A percentile compares a stretch with the other conserved stretches of the same genome.
These are phyloP conservation scores for Muscicapa striata DNA, from an alignment of 2,797 vertebrate genomes.

Conservation along the genomic window DNA sequence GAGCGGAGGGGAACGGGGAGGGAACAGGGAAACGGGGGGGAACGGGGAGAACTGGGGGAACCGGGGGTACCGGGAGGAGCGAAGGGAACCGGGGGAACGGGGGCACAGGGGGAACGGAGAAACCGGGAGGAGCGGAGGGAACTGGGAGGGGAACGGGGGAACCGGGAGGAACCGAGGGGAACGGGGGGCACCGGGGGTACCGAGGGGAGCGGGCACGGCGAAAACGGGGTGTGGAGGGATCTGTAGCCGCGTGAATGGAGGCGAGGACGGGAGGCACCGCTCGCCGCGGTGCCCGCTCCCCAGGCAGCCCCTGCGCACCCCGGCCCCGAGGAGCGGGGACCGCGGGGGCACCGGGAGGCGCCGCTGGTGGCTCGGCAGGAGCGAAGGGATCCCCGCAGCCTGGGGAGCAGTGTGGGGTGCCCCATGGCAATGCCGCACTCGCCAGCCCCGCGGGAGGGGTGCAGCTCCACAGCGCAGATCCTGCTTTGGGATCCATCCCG, in stretches of 20 bases:
- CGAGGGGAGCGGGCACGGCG: neutral
- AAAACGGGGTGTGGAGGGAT: accelerated
- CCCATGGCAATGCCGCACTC: accelerated
- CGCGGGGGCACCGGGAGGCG: neutral
- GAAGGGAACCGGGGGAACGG: no score
- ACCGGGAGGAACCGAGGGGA: no score
- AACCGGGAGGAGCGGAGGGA: no score
- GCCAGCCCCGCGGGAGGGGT: neutral
- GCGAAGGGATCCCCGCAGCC: neutral
- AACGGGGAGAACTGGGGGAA: no score
- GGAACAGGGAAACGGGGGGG: no score
- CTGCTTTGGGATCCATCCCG: neutral
- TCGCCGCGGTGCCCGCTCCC: neutral
- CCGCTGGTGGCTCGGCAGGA: neutral
- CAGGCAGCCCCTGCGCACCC: neutral
- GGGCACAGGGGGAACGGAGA: neutral
- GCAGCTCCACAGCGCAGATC: neutral
- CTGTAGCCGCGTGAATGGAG: neutral
- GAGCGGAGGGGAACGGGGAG: no score
- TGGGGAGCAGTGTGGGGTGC: neutral
- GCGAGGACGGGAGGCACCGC: no score
- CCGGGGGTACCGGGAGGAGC: neutral
- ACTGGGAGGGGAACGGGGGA: no score
- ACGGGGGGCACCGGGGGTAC: neutral
- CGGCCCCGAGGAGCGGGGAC: no score